A percentile compares a stretch with the other conserved stretches of the same genome.
Conservation (phyloP, 2,797 vertebrate genomes). For the Acipenser transmontanus region DNA sequence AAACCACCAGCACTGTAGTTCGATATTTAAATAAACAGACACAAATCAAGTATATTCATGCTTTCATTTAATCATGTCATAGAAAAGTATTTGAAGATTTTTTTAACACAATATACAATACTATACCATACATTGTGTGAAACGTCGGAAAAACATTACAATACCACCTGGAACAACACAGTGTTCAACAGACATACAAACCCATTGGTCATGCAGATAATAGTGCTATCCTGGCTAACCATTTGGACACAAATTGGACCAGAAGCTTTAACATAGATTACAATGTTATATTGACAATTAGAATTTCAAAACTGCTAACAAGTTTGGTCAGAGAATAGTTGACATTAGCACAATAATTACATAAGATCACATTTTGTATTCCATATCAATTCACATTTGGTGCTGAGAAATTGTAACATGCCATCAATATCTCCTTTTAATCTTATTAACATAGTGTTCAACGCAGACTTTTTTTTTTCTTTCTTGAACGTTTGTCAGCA, state of each 20-base stretch:
- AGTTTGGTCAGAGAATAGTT: conserved; percentile 81
- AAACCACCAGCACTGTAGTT: neutral
- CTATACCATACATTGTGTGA: conserved; percentile 96
- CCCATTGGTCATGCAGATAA: conserved; percentile 83
- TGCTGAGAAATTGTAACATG: conserved; percentile 63
- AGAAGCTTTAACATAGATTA: conserved; percentile 79
- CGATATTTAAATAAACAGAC: conserved; percentile 16
- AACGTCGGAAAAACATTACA: conserved; percentile 72
- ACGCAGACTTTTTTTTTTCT: conserved; percentile 38
- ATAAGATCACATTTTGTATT: conserved; percentile 75
- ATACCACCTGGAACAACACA: conserved; percentile 80
- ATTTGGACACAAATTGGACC: conserved; percentile 77
- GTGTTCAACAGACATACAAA: conserved; percentile 75
- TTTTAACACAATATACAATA: conserved; percentile 97
- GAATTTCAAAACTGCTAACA: conserved; percentile 77
- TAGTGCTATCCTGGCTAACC: conserved; percentile 76
- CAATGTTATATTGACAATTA: conserved; percentile 77
- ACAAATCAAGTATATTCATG: conserved; percentile 70
- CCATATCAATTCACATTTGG: conserved; percentile 73
- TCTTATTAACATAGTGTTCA: conserved; percentile 47
- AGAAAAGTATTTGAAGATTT: conserved; percentile 96
- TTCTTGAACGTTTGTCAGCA: conserved; percentile 33
- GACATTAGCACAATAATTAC: conserved; percentile 84
- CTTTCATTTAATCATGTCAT: conserved; percentile 98
- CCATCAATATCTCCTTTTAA: conserved; percentile 48